Evolutionary conservation across 2,888 invertebrate genomes (phyloP).

Genomic region (Ormyrus rosae): DNA sequence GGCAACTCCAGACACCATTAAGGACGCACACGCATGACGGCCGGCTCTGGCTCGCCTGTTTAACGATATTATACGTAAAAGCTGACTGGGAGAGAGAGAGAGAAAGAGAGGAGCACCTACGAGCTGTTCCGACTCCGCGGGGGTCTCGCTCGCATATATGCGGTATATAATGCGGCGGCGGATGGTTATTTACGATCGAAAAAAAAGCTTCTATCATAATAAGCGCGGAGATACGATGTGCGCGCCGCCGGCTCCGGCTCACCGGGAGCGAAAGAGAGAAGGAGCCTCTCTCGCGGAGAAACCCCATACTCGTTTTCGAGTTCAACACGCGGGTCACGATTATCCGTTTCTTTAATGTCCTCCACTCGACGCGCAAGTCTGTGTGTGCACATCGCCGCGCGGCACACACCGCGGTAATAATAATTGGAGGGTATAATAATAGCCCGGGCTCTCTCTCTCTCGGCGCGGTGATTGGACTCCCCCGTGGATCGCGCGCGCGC

Average conservation of each 20-base stretch:
- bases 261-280: too few species aligned
- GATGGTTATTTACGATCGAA: conserved; percentile 70
- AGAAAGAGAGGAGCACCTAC: conserved; percentile 59
- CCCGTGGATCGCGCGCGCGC: conserved; percentile 15
- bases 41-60: conserved; percentile 36
- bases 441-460: too few species aligned
- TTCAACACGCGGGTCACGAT: conserved; percentile 37
- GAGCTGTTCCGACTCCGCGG: conserved; percentile 68
- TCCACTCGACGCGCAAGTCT: conserved; percentile 22
- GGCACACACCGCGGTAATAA: too few species aligned
- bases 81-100: conserved; percentile 43
- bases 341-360: conserved; percentile 48
- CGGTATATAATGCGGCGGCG: conserved; percentile 6
- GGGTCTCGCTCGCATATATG: conserved; percentile 61
- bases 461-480: background rate
- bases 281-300: too few species aligned
- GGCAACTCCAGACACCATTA: conserved; percentile 57
- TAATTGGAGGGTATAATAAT: too few species aligned
- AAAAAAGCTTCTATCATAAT: conserved; percentile 72
- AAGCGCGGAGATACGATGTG: conserved; percentile 66
- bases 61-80: conserved; percentile 57
- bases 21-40: conserved; percentile 47
- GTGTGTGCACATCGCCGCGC: too few species aligned
- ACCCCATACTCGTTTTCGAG: conserved; percentile 27
- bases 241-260: conserved; percentile 41